These are phyloP conservation scores for Pachypeltis micranthus DNA, from an alignment of 1,140 invertebrate genomes.

Conservation along the genomic window DNA sequence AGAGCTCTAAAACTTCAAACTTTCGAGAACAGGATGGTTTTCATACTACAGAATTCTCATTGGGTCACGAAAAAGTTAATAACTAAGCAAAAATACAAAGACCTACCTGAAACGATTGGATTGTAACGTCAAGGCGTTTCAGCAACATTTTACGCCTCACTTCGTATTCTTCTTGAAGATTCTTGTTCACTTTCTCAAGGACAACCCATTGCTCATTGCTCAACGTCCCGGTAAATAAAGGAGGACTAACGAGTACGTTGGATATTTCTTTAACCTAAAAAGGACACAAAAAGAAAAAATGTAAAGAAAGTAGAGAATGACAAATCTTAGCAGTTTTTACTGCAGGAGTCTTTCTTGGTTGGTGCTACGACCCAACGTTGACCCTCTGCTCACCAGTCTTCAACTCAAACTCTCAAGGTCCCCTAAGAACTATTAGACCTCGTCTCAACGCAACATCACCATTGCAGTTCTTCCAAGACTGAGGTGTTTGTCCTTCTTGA, in stretches of 20 bases:
- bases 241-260: slow-evolving; percentile 54
- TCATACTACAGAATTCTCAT: background rate
- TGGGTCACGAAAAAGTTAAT: background rate
- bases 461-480: too few relatives aligned
- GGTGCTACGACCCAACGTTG: too few relatives aligned
- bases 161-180: slow-evolving; percentile 69
- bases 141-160: slow-evolving; percentile 75
- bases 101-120: slow-evolving; percentile 75
- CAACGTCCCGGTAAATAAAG: slow-evolving; percentile 60
- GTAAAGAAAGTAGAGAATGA: too few relatives aligned
- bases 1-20: too few relatives aligned
- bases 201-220: slow-evolving; percentile 71
- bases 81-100: background rate
- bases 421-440: too few relatives aligned
- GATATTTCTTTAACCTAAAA: slow-evolving; percentile 51
- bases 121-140: slow-evolving; percentile 82
- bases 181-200: slow-evolving; percentile 52
- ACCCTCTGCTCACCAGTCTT: too few relatives aligned
- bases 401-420: too few relatives aligned
- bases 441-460: too few relatives aligned
- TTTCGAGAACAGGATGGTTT: too few relatives aligned
- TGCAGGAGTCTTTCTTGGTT: too few relatives aligned
- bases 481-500: too few relatives aligned
- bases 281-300: slow-evolving; percentile 5
- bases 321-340: too few relatives aligned